phyloP scores from a whole-genome alignment of 1,140 invertebrate species.

The Brachionus koreanus region DNA sequence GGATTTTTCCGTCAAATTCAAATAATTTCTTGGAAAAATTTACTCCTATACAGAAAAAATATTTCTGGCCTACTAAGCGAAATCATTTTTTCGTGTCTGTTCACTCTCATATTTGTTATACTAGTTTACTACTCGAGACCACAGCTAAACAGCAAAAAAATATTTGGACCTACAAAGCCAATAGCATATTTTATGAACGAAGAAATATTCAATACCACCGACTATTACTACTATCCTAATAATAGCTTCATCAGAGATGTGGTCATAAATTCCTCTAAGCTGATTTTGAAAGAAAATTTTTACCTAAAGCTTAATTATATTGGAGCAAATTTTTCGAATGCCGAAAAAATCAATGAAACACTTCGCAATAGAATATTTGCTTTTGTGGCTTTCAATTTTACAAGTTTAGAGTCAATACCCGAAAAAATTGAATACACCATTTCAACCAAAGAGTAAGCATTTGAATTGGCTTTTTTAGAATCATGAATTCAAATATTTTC shows the following conservation, averaged over 20 bases:
- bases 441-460: conserved; percentile 5
- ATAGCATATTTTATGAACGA: background rate
- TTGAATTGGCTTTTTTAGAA: background rate
- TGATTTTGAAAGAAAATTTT: background rate
- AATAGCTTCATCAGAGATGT: background rate
- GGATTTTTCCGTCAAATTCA: conserved; percentile 37
- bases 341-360: conserved; percentile 11
- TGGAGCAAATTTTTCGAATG: background rate
- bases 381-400: conserved; percentile 16
- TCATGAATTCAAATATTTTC: background rate
- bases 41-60: background rate
- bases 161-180: background rate
- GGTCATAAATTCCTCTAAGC: background rate
- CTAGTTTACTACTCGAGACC: conserved; percentile 29
- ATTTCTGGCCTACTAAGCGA: background rate
- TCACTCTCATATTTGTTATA: background rate
- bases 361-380: conserved; percentile 20
- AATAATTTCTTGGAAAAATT: conserved; percentile 44
- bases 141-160: background rate
- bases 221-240: conserved; percentile 34
- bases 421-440: conserved; percentile 11
- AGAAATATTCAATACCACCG: background rate
- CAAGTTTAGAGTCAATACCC: conserved; percentile 5
- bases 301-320: background rate
- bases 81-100: conserved; percentile 20